These are phyloP conservation scores for Ctenopoma multispine DNA, from an alignment of 2,797 vertebrate species.

Conservation along the genomic window DNA sequence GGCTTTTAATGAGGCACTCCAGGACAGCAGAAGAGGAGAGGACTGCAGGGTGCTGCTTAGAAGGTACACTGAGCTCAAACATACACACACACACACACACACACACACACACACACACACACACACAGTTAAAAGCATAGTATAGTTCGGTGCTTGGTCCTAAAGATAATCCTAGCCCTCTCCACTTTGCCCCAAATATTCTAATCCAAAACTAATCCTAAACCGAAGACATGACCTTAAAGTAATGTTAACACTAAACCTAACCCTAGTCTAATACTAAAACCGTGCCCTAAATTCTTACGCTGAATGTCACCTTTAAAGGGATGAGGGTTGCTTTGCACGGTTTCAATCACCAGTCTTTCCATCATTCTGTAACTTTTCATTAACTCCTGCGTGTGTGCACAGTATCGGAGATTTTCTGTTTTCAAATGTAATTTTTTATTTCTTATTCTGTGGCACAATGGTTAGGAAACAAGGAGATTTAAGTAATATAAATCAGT, in stretches of 20 bases:
- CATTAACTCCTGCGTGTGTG: neutral
- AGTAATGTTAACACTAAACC: slow-evolving; percentile 24
- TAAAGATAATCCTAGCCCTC: slow-evolving; percentile 16
- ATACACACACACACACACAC: slow-evolving; percentile 5
- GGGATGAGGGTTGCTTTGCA: neutral
- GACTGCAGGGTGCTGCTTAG: slow-evolving; percentile 54
- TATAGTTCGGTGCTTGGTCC: slow-evolving; percentile 4
- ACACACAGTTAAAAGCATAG: slow-evolving; percentile 3
- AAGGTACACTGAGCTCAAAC: slow-evolving; percentile 52
- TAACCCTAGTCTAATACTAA: slow-evolving; percentile 26
- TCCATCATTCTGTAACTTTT: no score
- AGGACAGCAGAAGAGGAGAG: slow-evolving; percentile 60
- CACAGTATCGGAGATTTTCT: neutral
- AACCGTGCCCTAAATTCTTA: slow-evolving; percentile 23
- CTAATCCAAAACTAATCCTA: no score
- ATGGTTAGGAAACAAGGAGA: no score
- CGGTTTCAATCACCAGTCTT: no score
- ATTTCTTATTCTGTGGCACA: neutral
- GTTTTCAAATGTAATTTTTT: neutral
- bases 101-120: slow-evolving; percentile 7
- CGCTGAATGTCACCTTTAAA: slow-evolving; percentile 6
- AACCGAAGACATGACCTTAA: slow-evolving; percentile 22
- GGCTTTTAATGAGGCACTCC: slow-evolving; percentile 74
- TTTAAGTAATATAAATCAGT: no score
- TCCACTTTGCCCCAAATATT: slow-evolving; percentile 19